Evolutionary conservation across 2,888 invertebrate species (phyloP), one percentile per base, ranked within the genome.

Genomic region (Drosophila niveifrons): DNA sequence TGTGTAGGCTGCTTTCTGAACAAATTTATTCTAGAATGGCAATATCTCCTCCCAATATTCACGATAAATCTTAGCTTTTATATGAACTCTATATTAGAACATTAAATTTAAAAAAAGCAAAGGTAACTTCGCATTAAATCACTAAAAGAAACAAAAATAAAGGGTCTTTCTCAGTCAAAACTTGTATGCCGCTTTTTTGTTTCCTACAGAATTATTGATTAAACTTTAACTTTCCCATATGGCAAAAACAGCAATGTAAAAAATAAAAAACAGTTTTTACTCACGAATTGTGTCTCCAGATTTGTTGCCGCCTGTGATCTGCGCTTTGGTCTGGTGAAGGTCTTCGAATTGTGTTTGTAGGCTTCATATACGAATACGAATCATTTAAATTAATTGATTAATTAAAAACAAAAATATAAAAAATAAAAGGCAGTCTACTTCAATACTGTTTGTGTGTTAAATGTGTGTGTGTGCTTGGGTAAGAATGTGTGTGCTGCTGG

Each of bases 261-360:
- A n/a, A 11, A 11, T n/a, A 1, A 36, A 0, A 11, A n/a, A 41
- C 13, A 41, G 13, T 41, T n/a, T 62, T 62, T 0, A 90, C 90
- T 91, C 82, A 91, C 90, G 74, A 90, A 90, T 73, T 89, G 90
- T 57, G 82, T 66, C 56, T 92, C 92, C 74, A 91, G 82, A 83
- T 90, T 91, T 80, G 90, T 89, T 70, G 88, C 80, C 52, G 59
- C 55, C 39, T 75, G 77, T 48, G 83, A 75, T 82, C 90, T 90
- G 65, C 91, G 88, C 77, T 92, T 92, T 15, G 92, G 91, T 56
- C 92, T 89, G 66, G 92, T 92, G 69, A 92, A 92, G 66, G 92
- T 92, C 87, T 92, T 91, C 55, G 92, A 91, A 71, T 92, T 92
- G 66, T 90, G 77, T 85, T 91, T 92, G 72, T 90, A 89, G 55